Evolutionary conservation across 1,140 invertebrate species (phyloP).

Genomic region (Halotydeus destructor): DNA sequence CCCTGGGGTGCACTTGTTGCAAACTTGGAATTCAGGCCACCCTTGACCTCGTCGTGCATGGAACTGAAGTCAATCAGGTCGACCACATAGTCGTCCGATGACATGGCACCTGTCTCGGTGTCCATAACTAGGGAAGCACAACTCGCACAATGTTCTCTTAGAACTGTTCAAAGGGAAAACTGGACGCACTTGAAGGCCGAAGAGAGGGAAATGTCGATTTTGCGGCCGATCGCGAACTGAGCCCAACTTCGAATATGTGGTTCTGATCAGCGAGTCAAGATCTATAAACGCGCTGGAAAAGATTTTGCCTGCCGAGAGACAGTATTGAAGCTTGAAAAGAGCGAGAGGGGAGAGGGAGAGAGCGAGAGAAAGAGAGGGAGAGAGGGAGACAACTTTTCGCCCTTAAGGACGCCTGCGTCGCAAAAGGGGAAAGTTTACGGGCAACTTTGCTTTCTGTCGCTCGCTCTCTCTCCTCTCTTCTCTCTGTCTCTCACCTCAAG

Average conservation of each 20-base stretch:
- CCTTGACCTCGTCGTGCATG: conserved; percentile 5
- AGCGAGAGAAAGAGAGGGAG: neutral
- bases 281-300: neutral
- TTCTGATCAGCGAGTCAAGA: neutral
- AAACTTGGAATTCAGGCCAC: neutral
- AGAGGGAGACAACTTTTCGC: neutral
- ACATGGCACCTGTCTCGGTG: conserved; percentile 8
- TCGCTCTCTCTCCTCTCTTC: no score
- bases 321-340: neutral
- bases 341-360: conserved; percentile 5
- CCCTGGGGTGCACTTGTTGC: no score
- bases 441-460: neutral
- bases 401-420: neutral
- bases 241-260: neutral
- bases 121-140: conserved; percentile 2
- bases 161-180: neutral
- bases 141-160: neutral
- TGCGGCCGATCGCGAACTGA: neutral
- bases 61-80: conserved; percentile 7
- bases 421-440: neutral
- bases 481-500: neutral
- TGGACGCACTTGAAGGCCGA: neutral
- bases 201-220: neutral
- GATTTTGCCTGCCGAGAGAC: neutral
- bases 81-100: conserved; percentile 10